phyloP scores from a whole-genome alignment of 30 jellyfish, hydroid and myxozoan species.

The Calvadosia cruxmelitensis region DNA sequence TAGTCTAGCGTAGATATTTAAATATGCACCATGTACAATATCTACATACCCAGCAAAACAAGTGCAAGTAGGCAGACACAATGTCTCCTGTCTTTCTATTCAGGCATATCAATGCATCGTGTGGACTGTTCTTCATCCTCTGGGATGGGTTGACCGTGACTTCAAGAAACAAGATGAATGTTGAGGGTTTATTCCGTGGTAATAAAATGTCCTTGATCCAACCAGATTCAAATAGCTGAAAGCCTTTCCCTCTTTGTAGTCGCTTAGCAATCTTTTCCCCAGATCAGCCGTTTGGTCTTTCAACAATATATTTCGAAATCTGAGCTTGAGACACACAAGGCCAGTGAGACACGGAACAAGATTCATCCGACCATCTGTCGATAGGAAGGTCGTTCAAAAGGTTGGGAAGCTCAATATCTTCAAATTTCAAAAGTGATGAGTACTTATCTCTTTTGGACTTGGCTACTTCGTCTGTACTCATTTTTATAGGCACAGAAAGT shows the following conservation, averaged over 20 bases:
- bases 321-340: not conserved
- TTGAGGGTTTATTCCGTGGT: not conserved
- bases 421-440: not conserved
- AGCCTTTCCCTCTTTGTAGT: not conserved
- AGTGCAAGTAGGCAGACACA: not conserved
- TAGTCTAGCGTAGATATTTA: not conserved
- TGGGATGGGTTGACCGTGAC: not conserved
- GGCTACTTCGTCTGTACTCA: not conserved
- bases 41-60: not conserved
- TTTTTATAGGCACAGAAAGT: not conserved
- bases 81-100: not conserved
- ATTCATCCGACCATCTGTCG: not conserved
- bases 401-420: not conserved
- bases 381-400: not conserved
- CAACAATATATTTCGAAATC: not conserved
- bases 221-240: not conserved
- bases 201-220: not conserved
- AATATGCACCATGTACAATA: too few relatives aligned
- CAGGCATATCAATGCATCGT: not conserved
- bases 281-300: not conserved
- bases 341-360: not conserved
- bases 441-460: too few relatives aligned
- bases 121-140: not conserved
- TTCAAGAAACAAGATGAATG: not conserved
- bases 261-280: not conserved